Percentiles rank a stretch among this genome's conserved stretches.
These are phyloP conservation scores for Centruroides sculpturatus DNA, from an alignment of 1,140 invertebrate species.

Conservation along the genomic window DNA sequence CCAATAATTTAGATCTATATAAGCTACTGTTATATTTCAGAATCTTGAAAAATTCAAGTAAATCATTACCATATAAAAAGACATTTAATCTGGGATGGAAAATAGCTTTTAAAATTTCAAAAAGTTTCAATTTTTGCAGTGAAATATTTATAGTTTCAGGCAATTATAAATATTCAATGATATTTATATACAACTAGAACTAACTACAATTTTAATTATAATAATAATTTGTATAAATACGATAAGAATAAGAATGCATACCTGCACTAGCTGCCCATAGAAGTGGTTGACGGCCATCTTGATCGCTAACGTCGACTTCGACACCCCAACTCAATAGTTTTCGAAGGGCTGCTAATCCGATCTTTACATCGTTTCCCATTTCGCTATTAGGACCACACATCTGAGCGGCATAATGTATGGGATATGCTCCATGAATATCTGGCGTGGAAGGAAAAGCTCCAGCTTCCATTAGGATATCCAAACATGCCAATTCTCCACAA, in stretches of 20 bases:
- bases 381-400: constrained; percentile 70
- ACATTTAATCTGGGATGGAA: no score
- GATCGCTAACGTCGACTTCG: constrained; percentile 67
- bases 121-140: no score
- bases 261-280: constrained; percentile 95
- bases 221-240: not conserved
- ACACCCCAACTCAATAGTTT: constrained; percentile 36
- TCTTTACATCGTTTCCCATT: constrained; percentile 35
- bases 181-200: not conserved
- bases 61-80: no score
- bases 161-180: no score
- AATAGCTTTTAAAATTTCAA: no score
- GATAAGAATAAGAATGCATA: constrained; percentile 12
- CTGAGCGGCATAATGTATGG: constrained; percentile 92
- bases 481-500: constrained; percentile 78
- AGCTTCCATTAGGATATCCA: constrained; percentile 65
- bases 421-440: constrained; percentile 86
- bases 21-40: no score
- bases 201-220: not conserved
- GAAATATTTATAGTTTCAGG: no score
- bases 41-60: no score
- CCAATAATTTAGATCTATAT: no score
- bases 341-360: constrained; percentile 16
- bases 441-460: constrained; percentile 69
- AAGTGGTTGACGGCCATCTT: constrained; percentile 80